phyloP scores from a whole-genome alignment of 2,797 vertebrate genomes.

The Poecilia picta region DNA sequence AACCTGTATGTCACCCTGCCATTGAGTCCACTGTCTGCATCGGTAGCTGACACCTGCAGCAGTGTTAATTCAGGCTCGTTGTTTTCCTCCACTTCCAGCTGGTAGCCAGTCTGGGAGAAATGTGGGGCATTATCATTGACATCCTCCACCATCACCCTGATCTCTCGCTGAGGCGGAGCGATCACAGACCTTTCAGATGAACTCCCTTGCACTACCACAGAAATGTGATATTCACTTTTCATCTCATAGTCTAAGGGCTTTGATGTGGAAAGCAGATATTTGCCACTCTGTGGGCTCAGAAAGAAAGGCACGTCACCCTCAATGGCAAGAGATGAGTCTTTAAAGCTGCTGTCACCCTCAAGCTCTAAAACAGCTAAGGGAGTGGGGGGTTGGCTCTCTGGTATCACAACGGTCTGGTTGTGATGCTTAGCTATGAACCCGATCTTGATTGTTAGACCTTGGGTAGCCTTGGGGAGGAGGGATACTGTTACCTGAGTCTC shows the following conservation, averaged over 20 bases:
- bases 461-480: constrained; percentile 70
- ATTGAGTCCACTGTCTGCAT: constrained; percentile 77
- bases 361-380: constrained; percentile 81
- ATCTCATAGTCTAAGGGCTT: constrained; percentile 81
- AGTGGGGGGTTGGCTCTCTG: constrained; percentile 82
- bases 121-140: constrained; percentile 82
- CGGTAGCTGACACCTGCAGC: constrained; percentile 73
- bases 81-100: constrained; percentile 81
- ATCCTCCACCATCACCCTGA: constrained; percentile 78
- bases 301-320: constrained; percentile 77
- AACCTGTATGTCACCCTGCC: constrained; percentile 78
- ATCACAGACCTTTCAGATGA: constrained; percentile 46
- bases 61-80: constrained; percentile 71
- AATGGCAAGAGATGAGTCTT: constrained; percentile 72
- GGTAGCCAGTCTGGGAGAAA: constrained; percentile 71
- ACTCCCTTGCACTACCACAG: constrained; percentile 62
- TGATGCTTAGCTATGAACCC: constrained; percentile 80
- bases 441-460: constrained; percentile 76
- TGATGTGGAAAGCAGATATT: constrained; percentile 83
- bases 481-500: constrained; percentile 78
- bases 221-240: constrained; percentile 74
- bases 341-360: constrained; percentile 67
- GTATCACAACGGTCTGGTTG: constrained; percentile 79
- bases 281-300: constrained; percentile 77
- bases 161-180: constrained; percentile 43